Evolutionary conservation across 2,797 vertebrate genomes (phyloP).

Genomic region (Neostethus bicornis): DNA sequence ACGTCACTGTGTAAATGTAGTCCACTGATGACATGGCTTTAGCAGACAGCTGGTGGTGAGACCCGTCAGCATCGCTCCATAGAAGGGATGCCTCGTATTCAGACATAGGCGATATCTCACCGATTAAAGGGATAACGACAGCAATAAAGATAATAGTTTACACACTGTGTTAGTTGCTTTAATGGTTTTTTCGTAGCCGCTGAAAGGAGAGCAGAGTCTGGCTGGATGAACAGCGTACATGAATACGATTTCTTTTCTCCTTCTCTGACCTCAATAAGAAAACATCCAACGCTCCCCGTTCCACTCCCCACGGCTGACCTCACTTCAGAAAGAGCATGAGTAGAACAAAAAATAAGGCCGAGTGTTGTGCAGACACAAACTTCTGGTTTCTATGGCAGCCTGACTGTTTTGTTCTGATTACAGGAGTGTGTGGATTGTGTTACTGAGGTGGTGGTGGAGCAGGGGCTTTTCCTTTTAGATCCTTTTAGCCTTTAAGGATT

Average conservation of each 20-base stretch:
- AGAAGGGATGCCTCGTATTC: constrained; percentile 73
- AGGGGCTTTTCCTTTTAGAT: constrained; percentile 21
- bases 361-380: constrained; percentile 79
- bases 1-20: constrained; percentile 79
- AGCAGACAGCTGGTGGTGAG: constrained; percentile 50
- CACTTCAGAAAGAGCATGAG: constrained; percentile 73
- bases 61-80: constrained; percentile 65
- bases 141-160: constrained; percentile 11
- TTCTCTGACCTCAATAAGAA: constrained; percentile 72
- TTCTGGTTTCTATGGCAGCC: constrained; percentile 77
- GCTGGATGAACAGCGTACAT: constrained; percentile 30
- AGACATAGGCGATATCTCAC: constrained; percentile 38
- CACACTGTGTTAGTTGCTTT: constrained; percentile 19
- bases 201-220: constrained; percentile 24
- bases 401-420: constrained; percentile 73
- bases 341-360: constrained; percentile 39
- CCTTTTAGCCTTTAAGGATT: constrained; percentile 25
- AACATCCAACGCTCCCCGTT: constrained; percentile 58
- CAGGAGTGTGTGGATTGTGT: constrained; percentile 77
- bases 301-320: constrained; percentile 67
- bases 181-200: constrained; percentile 33
- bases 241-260: constrained; percentile 42
- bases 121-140: constrained; percentile 13
- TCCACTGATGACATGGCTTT: constrained; percentile 62
- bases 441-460: constrained; percentile 62